Evolutionary conservation across 2,888 invertebrate genomes (phyloP).

Genomic region (Sycophila texana): DNA sequence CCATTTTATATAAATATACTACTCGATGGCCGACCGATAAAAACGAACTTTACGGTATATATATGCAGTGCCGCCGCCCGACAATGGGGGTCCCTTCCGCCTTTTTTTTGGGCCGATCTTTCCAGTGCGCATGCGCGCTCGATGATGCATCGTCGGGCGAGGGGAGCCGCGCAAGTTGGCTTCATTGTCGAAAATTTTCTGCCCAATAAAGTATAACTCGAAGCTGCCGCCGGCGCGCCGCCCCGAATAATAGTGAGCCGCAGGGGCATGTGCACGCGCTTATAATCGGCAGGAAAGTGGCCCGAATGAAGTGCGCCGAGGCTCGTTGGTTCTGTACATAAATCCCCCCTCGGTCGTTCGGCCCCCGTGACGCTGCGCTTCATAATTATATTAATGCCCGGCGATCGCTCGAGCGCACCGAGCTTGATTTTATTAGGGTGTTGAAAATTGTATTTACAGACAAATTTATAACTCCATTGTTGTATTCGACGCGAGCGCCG

Average conservation of each 20-base stretch:
- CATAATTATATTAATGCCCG: conserved; percentile 11
- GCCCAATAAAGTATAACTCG: conserved; percentile 72
- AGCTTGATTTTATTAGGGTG: not conserved
- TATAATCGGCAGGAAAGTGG: not conserved
- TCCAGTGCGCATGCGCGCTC: not conserved
- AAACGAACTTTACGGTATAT: not conserved
- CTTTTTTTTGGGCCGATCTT: not conserved
- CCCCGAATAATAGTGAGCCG: conserved; percentile 43
- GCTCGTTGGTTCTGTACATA: conserved; percentile 3
- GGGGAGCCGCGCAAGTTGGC: conserved; percentile 63
- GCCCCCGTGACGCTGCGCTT: not conserved
- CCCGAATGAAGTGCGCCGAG: not conserved
- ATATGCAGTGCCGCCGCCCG: too few relatives aligned
- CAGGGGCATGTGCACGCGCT: not conserved
- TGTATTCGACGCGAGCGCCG: not conserved
- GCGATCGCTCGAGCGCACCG: not conserved
- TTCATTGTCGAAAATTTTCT: conserved; percentile 74
- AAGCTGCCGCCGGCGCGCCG: conserved; percentile 52
- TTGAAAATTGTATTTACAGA: conserved; percentile 2
- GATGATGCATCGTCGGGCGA: not conserved
- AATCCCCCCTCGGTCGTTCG: not conserved
- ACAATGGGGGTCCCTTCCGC: not conserved
- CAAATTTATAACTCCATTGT: conserved; percentile 4
- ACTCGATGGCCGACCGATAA: not conserved
- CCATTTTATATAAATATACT: too few relatives aligned